These are phyloP conservation scores for Semibalanus balanoides DNA, from an alignment of 1,140 invertebrate genomes.

Conservation along the genomic window DNA sequence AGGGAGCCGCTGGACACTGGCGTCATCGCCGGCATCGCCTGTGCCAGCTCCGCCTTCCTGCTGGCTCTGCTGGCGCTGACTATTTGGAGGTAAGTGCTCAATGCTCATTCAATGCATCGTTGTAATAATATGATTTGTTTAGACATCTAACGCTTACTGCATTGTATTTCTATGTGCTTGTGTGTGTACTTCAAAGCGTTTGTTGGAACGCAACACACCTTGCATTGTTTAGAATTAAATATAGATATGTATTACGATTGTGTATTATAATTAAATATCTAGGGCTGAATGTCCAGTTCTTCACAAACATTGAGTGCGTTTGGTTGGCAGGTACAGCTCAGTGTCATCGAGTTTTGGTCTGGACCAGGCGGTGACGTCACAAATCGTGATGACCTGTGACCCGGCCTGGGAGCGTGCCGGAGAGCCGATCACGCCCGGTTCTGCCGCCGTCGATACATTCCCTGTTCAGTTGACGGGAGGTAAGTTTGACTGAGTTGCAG, in stretches of 20 bases:
- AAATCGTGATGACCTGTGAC: neutral
- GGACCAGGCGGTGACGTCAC: conserved; percentile 42
- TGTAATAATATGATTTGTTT: no score
- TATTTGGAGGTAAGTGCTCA: conserved; percentile 52
- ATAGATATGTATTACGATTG: no score
- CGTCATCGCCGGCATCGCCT: conserved; percentile 54
- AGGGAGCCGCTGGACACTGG: conserved; percentile 50
- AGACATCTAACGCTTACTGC: no score
- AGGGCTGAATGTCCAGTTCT: neutral
- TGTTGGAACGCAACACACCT: no score
- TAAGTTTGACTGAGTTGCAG: no score
- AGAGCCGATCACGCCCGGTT: conserved; percentile 24
- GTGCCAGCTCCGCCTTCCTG: conserved; percentile 52
- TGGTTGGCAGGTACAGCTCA: conserved; percentile 49
- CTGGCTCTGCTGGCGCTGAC: conserved; percentile 53
- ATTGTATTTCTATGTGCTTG: neutral
- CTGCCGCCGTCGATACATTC: conserved; percentile 56
- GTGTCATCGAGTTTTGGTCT: conserved; percentile 69
- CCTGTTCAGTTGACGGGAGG: conserved; percentile 61
- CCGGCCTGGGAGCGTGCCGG: neutral
- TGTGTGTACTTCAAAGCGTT: neutral
- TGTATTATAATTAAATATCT: no score
- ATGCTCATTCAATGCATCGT: neutral
- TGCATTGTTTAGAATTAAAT: neutral
- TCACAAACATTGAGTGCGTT: neutral